Evolutionary conservation across 2,888 invertebrate species (phyloP).

Genomic region (Psococerastis gibbosa): DNA sequence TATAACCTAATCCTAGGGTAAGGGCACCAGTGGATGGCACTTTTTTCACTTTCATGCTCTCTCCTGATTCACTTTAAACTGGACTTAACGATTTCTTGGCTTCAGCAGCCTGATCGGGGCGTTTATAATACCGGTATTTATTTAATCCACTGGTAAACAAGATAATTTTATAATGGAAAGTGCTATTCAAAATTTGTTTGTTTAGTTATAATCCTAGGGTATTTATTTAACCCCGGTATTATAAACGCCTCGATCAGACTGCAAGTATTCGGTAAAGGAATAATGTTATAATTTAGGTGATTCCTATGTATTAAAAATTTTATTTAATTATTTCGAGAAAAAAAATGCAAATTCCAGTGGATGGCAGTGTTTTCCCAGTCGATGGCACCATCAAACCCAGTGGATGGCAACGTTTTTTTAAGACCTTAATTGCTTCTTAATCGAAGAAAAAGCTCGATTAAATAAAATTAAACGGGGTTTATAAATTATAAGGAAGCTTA

Average conservation of each 20-base stretch:
- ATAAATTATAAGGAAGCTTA: no score
- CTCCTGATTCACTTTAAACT: neutral
- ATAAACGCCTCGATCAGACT: no score
- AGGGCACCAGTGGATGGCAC: neutral
- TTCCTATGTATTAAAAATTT: no score
- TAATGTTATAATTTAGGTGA: neutral
- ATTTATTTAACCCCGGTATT: no score
- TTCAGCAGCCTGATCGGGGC: no score
- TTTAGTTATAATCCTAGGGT: no score
- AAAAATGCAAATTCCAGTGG: neutral
- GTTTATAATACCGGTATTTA: no score
- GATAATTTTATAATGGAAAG: no score
- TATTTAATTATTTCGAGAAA: neutral
- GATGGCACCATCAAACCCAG: neutral
- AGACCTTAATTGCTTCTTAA: neutral
- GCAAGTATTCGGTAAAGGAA: neutral
- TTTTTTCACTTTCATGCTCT: neutral
- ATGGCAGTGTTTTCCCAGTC: neutral
- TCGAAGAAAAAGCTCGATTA: neutral
- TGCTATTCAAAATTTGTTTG: no score
- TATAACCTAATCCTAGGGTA: no score
- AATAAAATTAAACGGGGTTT: no score
- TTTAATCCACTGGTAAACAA: no score
- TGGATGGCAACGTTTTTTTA: neutral
- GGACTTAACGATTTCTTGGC: neutral